Evolutionary conservation across 2,113 vertebrate genomes (phyloP), one percentile per base, ranked within the genome.

Genomic region (Antechinus stuartii): DNA sequence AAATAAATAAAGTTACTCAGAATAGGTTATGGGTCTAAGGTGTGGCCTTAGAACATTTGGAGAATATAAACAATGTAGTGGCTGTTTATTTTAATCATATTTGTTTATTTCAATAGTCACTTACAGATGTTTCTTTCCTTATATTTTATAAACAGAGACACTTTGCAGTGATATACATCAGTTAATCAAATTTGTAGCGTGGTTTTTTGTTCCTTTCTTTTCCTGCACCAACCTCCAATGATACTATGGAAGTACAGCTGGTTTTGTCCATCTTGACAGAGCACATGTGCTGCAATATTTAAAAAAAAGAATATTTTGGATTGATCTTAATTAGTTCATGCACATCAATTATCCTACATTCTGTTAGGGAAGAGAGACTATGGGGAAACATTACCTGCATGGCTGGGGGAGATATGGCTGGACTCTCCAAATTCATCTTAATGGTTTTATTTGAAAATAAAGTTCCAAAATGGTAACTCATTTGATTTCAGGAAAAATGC

Each of bases 381-480:
- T 95, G 30, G 30, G 61, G 61, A 68, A 30, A 84, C 16, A 2
- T n/a, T 84, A 42, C n/a, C 68, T 84, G 1, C 1, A 7, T 95
- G 89, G 56, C 91, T 92, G 95, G n/a, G 61, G 95, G 91, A 92
- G 46, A 76, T 90, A 97, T 96, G 50, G 68, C 76, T 92, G 54
- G 8, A 22, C 97, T 92, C 54, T 98, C 90, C 97, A 57, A 14
- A 26, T 97, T 97, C 94, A 50, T 97, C 97, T 98, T 98, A 97
- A 97, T 98, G 92, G 93, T 95, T 91, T 42, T 3, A 42, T 97
- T 97, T 93, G 27, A 97, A 95, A 49, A 49, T 49, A 49, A 97
- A 91, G 61, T 96, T 93, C 95, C 91, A 96, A 94, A 0, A 3
- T 97, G 90, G 0, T 94, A 96, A 84, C 96, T 98, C 94, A 93